Conservation (phyloP, 2,888 invertebrate species). For the Aromia moschata region DNA sequence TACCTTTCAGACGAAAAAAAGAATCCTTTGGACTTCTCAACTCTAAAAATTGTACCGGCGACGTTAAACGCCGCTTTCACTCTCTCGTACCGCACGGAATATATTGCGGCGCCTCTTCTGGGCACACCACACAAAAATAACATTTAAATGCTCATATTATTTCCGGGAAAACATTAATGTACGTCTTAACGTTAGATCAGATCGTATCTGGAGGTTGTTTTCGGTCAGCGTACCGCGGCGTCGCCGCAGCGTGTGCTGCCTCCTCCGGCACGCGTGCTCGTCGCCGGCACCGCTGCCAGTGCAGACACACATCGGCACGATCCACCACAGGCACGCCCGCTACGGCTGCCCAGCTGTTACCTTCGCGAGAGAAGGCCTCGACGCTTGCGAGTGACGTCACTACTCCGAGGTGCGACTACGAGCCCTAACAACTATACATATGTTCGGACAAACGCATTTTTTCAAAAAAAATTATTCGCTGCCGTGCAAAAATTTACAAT, state of each 20-base stretch:
- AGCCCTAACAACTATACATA: too few species aligned
- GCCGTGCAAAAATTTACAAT: too few species aligned
- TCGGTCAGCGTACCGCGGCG: constrained; percentile 10
- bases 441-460: too few species aligned
- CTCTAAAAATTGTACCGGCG: too few species aligned
- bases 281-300: background rate
- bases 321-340: background rate
- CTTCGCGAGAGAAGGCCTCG: too few species aligned
- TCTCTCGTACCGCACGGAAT: background rate
- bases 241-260: constrained; percentile 5
- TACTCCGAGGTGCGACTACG: too few species aligned
- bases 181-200: constrained; percentile 16
- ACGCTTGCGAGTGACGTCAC: too few species aligned
- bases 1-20: too few species aligned
- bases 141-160: constrained; percentile 7
- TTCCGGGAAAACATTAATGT: constrained; percentile 12
- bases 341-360: background rate
- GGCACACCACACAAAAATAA: background rate
- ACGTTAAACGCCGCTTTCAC: background rate
- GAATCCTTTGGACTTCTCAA: too few species aligned
- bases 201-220: constrained; percentile 15
- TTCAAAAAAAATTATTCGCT: too few species aligned
- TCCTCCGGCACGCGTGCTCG: constrained; percentile 13
- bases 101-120: constrained; percentile 7
- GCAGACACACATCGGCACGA: background rate